Percentiles rank a stretch among this genome's conserved stretches.
Conservation (phyloP, 1,140 invertebrate genomes). For the Trissolcus basalis region DNA sequence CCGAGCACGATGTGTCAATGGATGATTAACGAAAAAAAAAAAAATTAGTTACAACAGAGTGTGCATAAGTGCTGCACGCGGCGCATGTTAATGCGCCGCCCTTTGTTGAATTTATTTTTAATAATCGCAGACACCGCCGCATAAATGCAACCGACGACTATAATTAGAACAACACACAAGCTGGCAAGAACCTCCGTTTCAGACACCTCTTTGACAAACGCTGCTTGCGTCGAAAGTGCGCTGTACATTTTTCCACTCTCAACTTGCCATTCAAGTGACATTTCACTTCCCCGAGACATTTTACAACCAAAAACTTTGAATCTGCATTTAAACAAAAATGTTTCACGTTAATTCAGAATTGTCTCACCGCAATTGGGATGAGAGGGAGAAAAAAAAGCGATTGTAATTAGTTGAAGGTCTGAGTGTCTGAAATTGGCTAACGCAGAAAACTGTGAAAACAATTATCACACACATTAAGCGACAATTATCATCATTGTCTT, state of each 20-base stretch:
- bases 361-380: too few relatives aligned
- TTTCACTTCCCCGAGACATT: conserved; percentile 11
- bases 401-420: conserved; percentile 11
- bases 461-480: conserved; percentile 21
- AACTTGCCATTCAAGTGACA: conserved; percentile 17
- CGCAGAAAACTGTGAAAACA: conserved; percentile 19
- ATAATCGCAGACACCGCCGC: conserved; percentile 64
- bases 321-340: too few relatives aligned
- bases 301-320: neutral
- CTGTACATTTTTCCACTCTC: conserved; percentile 24
- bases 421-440: conserved; percentile 10
- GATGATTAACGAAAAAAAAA: conserved; percentile 1
- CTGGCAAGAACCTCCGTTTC: conserved; percentile 47
- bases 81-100: conserved; percentile 24
- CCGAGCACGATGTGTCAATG: neutral
- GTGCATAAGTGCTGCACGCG: conserved; percentile 10
- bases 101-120: conserved; percentile 70
- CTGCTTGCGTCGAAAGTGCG: conserved; percentile 22
- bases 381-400: too few relatives aligned
- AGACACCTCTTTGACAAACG: conserved; percentile 43
- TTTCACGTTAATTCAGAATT: too few relatives aligned
- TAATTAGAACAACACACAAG: conserved; percentile 63
- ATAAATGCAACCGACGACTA: conserved; percentile 62
- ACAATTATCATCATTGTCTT: conserved; percentile 21
- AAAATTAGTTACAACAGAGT: conserved; percentile 6